phyloP scores from a whole-genome alignment of 2,113 vertebrate species.

The Plectropomus leopardus region DNA sequence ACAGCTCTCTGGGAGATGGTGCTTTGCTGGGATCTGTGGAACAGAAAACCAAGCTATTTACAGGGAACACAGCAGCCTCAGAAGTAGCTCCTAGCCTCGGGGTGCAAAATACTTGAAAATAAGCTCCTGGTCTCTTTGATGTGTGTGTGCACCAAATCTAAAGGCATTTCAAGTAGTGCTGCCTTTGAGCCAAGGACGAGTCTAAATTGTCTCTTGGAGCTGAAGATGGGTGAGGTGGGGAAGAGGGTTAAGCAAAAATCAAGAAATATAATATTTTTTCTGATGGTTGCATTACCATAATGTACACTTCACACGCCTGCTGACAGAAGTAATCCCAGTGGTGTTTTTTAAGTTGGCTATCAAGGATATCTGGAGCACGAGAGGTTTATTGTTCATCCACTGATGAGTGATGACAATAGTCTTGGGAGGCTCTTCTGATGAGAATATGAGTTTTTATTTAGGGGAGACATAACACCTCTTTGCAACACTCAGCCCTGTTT shows the following conservation, averaged over 20 bases:
- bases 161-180: slow-evolving; percentile 83
- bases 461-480: slow-evolving; percentile 61
- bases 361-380: slow-evolving; percentile 58
- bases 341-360: slow-evolving; percentile 65
- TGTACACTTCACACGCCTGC: slow-evolving; percentile 63
- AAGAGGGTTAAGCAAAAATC: slow-evolving; percentile 78
- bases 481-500: slow-evolving; percentile 65
- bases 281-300: slow-evolving; percentile 72
- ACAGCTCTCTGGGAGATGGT: slow-evolving; percentile 67
- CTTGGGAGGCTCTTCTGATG: slow-evolving; percentile 64
- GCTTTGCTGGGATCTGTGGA: slow-evolving; percentile 75
- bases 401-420: slow-evolving; percentile 73
- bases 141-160: slow-evolving; percentile 84
- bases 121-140: slow-evolving; percentile 86
- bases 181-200: slow-evolving; percentile 85
- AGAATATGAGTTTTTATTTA: slow-evolving; percentile 71
- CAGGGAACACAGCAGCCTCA: slow-evolving; percentile 79
- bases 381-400: slow-evolving; percentile 71
- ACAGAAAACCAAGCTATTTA: slow-evolving; percentile 85
- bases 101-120: slow-evolving; percentile 86
- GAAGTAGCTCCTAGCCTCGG: slow-evolving; percentile 81
- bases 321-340: slow-evolving; percentile 65
- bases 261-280: slow-evolving; percentile 68
- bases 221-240: slow-evolving; percentile 66
- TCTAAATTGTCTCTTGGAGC: slow-evolving; percentile 82